A percentile compares a stretch with the other conserved stretches of the same genome.
phyloP scores from a whole-genome alignment of 2,888 invertebrate species.

The Chymomyza fuscimana region DNA sequence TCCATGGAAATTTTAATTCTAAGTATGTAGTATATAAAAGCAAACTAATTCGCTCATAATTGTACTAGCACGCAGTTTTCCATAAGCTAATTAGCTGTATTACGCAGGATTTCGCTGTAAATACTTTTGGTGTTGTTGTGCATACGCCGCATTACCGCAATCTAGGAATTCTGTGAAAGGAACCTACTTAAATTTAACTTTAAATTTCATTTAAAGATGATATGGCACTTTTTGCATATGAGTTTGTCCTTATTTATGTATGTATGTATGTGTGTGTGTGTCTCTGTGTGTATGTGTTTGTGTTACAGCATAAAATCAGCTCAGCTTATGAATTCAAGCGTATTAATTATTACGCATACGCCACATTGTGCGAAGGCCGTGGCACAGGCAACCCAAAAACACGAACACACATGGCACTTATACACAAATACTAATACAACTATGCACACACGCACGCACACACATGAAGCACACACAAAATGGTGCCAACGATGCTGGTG shows the following conservation, averaged over 20 bases:
- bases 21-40: too few species aligned
- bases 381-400: conserved; percentile 42
- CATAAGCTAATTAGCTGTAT: too few species aligned
- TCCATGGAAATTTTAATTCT: too few species aligned
- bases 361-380: conserved; percentile 70
- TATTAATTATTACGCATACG: conserved; percentile 76
- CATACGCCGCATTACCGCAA: too few species aligned
- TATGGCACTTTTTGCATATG: not conserved
- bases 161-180: not conserved
- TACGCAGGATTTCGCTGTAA: too few species aligned
- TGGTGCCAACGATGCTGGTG: conserved; percentile 69
- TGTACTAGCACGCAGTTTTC: too few species aligned
- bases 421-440: not conserved
- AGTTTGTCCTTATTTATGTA: not conserved
- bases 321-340: conserved; percentile 76
- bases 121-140: not conserved
- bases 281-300: not conserved
- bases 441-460: conserved; percentile 6
- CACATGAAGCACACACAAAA: conserved; percentile 31
- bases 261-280: not conserved
- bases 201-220: not conserved
- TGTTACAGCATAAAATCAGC: conserved; percentile 64
- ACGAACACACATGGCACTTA: conserved; percentile 11
- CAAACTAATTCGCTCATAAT: too few species aligned
- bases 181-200: not conserved